Base-by-base conservation (phyloP, 2,113 vertebrate species). In the Sarotherodon lohbergeri region DNA sequence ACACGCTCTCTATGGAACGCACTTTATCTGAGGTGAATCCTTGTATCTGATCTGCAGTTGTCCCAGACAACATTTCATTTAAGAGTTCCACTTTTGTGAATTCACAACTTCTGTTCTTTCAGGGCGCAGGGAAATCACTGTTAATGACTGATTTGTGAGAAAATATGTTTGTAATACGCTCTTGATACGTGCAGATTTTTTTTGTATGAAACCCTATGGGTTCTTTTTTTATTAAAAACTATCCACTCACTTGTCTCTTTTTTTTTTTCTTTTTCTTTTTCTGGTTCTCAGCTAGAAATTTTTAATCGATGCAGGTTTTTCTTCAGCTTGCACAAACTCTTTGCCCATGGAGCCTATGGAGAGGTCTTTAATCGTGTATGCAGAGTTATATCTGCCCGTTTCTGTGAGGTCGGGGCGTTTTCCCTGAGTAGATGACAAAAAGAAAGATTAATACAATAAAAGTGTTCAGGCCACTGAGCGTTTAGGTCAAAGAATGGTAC, bases 131-230 rank as follows among this genome's bases (percentile, higher is more conserved):
- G 55, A 22, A 73, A 88, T 89, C 68, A 84, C 56, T 91, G 88
- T 87, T 84, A 1, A 85, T 76, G 89, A 93, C 86, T 82, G 79
- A 94, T 93, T 86, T 90, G 84, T 93, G n/a, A 87, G 22, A 88
- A 84, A 50, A 39, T 81, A 27, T 84, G 57, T 92, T 90, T 93
- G 80, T 41, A 82, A 85, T 83, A 54, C 43, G 46, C 93, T 34
- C 32, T 93, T 91, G 83, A 90, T 90, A 91, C 79, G 81, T 86
- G 22, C n/a, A 86, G 90, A 83, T 90, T 90, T 92, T 96, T 94
- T 96, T 96, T 95, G 89, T 96, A 96, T 94, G 86, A 94, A 88
- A 95, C 92, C 92, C 94, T 89, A 87, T 95, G 95, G 94, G 95
- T 95, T 91, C 94, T 95, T 95, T 63, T 81, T 92, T 61, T 91